Evolutionary conservation across 2,797 vertebrate species (phyloP).

Genomic region (Myotis myotis): DNA sequence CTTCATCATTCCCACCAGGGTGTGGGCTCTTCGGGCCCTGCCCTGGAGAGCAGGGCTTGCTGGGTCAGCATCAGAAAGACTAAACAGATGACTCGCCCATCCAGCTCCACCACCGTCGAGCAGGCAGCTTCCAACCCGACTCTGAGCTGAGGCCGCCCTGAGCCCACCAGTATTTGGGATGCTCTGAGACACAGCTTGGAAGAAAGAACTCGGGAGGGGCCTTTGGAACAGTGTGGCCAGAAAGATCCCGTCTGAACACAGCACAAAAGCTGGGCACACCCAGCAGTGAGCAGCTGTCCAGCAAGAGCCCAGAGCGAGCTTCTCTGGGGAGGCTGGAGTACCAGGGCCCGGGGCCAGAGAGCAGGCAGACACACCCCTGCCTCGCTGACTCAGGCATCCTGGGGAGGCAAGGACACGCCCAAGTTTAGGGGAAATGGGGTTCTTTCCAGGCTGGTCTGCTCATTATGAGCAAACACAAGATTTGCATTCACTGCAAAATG

Average conservation of each 20-base stretch:
- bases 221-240: neutral
- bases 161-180: neutral
- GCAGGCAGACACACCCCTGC: slow-evolving; percentile 29
- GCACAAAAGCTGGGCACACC: neutral
- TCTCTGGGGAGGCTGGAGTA: neutral
- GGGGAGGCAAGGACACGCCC: slow-evolving; percentile 53
- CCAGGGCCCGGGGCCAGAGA: neutral
- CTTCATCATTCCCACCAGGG: neutral
- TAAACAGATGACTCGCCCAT: neutral
- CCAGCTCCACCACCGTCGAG: neutral
- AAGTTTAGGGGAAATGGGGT: neutral
- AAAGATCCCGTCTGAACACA: neutral
- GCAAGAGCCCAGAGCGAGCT: slow-evolving; percentile 12
- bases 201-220: neutral
- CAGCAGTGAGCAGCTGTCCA: neutral
- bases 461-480: neutral
- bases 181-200: neutral
- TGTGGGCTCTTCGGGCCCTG: neutral
- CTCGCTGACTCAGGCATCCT: slow-evolving; percentile 58
- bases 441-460: slow-evolving; percentile 21
- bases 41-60: neutral
- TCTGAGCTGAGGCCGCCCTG: neutral
- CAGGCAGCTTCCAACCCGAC: neutral
- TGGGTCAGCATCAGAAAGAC: neutral
- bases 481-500: slow-evolving; percentile 47